These are phyloP conservation scores for Diplodus puntazzo DNA, from an alignment of 2,797 vertebrate species.

Conservation along the genomic window DNA sequence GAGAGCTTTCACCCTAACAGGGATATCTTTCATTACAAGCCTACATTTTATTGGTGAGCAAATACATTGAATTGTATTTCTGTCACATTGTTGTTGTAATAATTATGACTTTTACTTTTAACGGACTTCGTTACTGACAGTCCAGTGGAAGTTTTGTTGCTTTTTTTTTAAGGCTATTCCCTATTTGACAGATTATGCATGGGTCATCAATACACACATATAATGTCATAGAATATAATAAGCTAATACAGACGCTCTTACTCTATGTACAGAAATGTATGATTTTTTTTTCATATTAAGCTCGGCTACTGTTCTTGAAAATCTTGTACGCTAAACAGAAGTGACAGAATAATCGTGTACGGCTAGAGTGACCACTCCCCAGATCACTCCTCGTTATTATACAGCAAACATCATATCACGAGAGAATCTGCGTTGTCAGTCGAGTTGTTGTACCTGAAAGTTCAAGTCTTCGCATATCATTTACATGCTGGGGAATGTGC, in stretches of 20 bases:
- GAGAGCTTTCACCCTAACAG: background rate
- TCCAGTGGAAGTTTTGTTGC: background rate
- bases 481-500: slow-evolving; percentile 15
- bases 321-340: slow-evolving; percentile 62
- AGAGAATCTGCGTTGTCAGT: slow-evolving; percentile 4
- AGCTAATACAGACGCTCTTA: background rate
- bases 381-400: slow-evolving; percentile 29
- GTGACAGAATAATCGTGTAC: slow-evolving; percentile 62
- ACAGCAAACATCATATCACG: slow-evolving; percentile 19
- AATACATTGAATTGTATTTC: background rate
- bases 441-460: slow-evolving; percentile 17
- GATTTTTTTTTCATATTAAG: slow-evolving; percentile 4
- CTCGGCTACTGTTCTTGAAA: slow-evolving; percentile 41
- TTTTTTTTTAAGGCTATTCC: background rate
- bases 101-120: no score
- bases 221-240: background rate
- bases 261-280: background rate
- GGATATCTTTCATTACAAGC: no score
- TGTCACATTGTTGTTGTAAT: background rate
- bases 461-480: slow-evolving; percentile 3
- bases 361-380: slow-evolving; percentile 33
- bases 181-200: background rate
- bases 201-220: background rate
- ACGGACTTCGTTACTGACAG: background rate
- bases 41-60: background rate